These are phyloP conservation scores for Calephelis perditalis DNA, from an alignment of 2,888 invertebrate genomes.

Conservation along the genomic window DNA sequence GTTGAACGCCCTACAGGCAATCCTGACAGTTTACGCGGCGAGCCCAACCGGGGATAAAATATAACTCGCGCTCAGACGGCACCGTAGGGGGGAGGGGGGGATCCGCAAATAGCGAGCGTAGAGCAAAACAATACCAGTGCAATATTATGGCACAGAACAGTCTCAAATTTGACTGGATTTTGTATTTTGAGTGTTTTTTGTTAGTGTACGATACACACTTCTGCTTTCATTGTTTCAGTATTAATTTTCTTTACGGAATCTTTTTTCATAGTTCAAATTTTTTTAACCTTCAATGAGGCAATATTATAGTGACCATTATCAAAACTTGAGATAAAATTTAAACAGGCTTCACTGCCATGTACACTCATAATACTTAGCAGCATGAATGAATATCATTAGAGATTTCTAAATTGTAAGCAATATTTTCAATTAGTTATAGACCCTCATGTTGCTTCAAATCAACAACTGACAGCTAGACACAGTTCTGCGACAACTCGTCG, in stretches of 20 bases:
- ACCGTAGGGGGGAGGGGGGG: slow-evolving; percentile 48
- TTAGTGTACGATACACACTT: slow-evolving; percentile 15
- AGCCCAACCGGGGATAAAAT: slow-evolving; percentile 72
- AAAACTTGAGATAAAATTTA: too few species aligned
- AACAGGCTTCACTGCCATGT: too few species aligned
- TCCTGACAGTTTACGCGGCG: slow-evolving; percentile 73
- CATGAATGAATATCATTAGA: too few species aligned
- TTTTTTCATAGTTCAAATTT: too few species aligned
- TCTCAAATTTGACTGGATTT: slow-evolving; percentile 31
- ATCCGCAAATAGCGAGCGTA: slow-evolving; percentile 69
- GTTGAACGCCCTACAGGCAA: slow-evolving; percentile 70
- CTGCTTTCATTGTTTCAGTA: slow-evolving; percentile 8
- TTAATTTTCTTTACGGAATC: background rate
- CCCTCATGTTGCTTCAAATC: too few species aligned
- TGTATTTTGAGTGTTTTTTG: slow-evolving; percentile 22
- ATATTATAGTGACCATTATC: too few species aligned
- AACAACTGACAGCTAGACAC: too few species aligned
- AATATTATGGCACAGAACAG: slow-evolving; percentile 63
- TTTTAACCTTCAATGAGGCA: too few species aligned
- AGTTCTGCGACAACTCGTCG: too few species aligned
- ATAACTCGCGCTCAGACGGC: slow-evolving; percentile 72
- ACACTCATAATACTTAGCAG: too few species aligned
- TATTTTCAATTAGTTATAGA: too few species aligned
- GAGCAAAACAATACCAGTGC: slow-evolving; percentile 74
- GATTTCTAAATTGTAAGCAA: too few species aligned